Evolutionary conservation across 2,113 vertebrate genomes (phyloP), one percentile per base, ranked within the genome.

Genomic region (Zingel zingel): DNA sequence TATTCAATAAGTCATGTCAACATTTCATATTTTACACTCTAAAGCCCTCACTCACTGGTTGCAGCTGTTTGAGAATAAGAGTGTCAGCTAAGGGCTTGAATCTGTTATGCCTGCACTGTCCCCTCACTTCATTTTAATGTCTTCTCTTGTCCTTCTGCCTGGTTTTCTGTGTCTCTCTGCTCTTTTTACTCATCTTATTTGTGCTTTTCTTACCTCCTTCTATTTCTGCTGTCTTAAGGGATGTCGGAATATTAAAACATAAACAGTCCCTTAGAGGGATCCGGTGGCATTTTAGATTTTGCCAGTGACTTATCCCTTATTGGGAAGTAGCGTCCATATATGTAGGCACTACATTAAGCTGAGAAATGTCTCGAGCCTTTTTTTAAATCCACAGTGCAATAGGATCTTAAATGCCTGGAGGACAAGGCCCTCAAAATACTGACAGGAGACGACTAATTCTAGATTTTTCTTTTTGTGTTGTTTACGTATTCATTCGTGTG

Each of bases 231-330:
- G 69, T 69, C 67, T 83, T 77, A 51, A 50, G 68, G 74, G 73
- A 58, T 81, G 78, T 83, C 80, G 80, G 62, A 48, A 66, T 63
- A 48, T 76, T 61, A 54, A 13, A 53, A 36, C 51, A 56, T 62
- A 23, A 62, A 65, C 27, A 45, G 27, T 39, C 27, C 81, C 76
- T 69, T 27, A 6, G 62, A 81, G 87, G 61, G 77, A 67, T 77
- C 82, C 68, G 43, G 57, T 77, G 74, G 63, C 33, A 12, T 78
- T 84, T 89, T 51, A 74, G 82, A 85, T 74, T 79, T 82, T 85
- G 25, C 65, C 85, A 76, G 71, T 59, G 71, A 83, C 82, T 88
- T 87, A 77, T 91, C 84, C 83, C 53, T 39, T 48, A 43, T 59
- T 50, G 12, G 71, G 74, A 84, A 53, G 51, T 18, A 48, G 66